Percentiles rank a stretch among this genome's conserved stretches.
Conservation (phyloP, 2,113 vertebrate genomes). For the Myrmophylax atrothorax region DNA sequence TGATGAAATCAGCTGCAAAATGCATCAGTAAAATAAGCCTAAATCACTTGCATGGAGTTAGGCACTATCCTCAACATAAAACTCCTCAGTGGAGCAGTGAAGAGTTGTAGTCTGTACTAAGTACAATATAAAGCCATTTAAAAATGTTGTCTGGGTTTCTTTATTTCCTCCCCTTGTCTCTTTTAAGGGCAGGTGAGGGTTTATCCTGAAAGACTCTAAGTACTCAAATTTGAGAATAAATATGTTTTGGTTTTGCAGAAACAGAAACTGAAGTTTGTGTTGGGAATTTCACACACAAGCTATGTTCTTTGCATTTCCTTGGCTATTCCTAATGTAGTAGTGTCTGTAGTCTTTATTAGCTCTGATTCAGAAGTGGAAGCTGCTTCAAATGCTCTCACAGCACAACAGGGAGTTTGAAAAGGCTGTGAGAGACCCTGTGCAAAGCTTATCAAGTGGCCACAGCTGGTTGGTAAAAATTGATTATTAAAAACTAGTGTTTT, state of each 20-base stretch:
- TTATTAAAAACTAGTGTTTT: background rate
- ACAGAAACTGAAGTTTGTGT: background rate
- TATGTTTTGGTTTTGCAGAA: background rate
- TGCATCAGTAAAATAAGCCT: background rate
- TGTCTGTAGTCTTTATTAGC: background rate
- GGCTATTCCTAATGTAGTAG: background rate
- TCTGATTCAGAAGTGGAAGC: background rate
- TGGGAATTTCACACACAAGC: background rate
- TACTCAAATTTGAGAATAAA: background rate
- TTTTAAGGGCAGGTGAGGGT: background rate
- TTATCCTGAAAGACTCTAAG: background rate
- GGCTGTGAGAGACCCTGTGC: background rate
- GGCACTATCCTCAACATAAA: background rate
- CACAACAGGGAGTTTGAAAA: background rate
- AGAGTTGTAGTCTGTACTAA: background rate
- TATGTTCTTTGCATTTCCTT: background rate
- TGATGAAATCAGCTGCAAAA: background rate
- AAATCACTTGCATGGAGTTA: background rate
- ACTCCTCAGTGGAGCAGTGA: background rate
- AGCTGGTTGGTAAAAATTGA: background rate
- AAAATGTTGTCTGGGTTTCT: background rate
- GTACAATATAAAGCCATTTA: background rate
- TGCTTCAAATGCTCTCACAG: background rate
- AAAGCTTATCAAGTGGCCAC: background rate
- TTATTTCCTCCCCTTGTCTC: background rate